Conservation (phyloP, 2,113 vertebrate species). For the Pontoporia blainvillei region DNA sequence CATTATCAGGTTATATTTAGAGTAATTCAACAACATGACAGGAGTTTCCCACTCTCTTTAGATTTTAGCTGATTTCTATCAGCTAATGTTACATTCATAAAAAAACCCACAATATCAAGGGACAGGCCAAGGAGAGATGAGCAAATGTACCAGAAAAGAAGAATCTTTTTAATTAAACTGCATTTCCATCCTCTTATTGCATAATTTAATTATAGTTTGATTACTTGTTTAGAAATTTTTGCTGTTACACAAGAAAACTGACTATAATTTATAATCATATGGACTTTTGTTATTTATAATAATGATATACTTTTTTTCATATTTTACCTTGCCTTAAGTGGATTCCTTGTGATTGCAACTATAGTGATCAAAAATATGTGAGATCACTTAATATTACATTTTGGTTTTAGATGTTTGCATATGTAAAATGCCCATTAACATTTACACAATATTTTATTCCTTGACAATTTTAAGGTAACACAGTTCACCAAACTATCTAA, state of each 20-base stretch:
- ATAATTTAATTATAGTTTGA: not conserved
- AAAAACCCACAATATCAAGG: not conserved
- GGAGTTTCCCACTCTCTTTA: not conserved
- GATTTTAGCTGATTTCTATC: conserved; percentile 13
- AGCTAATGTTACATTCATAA: not conserved
- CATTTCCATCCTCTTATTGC: not conserved
- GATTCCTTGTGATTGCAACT: not conserved
- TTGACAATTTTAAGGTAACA: not conserved
- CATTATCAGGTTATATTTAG: not conserved
- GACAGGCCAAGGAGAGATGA: not conserved
- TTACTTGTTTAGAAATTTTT: not conserved
- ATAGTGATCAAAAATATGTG: not conserved
- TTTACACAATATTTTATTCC: not conserved
- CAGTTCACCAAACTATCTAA: not conserved
- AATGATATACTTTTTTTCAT: not conserved
- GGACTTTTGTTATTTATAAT: not conserved
- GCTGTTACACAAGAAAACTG: not conserved
- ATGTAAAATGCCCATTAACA: not conserved
- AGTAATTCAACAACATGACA: not conserved
- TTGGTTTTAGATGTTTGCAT: not conserved
- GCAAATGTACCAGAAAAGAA: not conserved
- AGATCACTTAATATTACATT: not conserved
- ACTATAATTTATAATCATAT: not conserved
- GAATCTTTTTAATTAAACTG: not conserved
- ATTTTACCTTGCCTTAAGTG: not conserved